A percentile compares a stretch with the other conserved stretches of the same genome.
These are phyloP conservation scores for Glossosoma conforme DNA, from an alignment of 1,140 invertebrate species.

Conservation along the genomic window DNA sequence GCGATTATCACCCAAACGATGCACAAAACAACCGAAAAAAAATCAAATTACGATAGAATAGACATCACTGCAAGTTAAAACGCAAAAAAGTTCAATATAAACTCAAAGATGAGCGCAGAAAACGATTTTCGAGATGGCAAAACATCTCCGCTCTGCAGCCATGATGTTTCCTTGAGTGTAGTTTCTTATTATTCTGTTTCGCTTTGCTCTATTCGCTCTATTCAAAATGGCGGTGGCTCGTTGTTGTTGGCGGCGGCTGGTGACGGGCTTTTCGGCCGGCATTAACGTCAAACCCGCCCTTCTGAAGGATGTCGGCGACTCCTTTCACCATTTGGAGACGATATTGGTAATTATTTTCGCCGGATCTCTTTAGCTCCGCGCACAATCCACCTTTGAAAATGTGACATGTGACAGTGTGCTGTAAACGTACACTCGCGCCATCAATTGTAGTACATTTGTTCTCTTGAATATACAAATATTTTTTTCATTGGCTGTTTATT, in stretches of 20 bases:
- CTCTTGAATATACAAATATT: neutral
- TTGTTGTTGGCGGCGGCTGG: slow-evolving; percentile 47
- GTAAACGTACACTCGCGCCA: slow-evolving; percentile 40
- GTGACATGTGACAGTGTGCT: slow-evolving; percentile 50
- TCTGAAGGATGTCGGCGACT: slow-evolving; percentile 43
- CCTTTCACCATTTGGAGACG: slow-evolving; percentile 38
- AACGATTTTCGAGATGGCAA: slow-evolving; percentile 53
- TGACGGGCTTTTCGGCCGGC: slow-evolving; percentile 45
- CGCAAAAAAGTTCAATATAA: slow-evolving; percentile 53
- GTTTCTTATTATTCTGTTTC: slow-evolving; percentile 34
- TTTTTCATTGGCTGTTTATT: neutral
- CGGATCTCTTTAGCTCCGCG: slow-evolving; percentile 39
- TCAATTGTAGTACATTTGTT: slow-evolving; percentile 32
- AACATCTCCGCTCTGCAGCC: slow-evolving; percentile 51
- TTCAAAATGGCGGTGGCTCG: slow-evolving; percentile 53
- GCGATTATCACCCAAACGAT: slow-evolving; percentile 49
- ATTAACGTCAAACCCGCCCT: slow-evolving; percentile 43
- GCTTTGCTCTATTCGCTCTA: slow-evolving; percentile 49
- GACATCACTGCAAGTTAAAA: slow-evolving; percentile 42
- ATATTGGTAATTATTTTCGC: slow-evolving; percentile 49
- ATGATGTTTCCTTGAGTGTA: slow-evolving; percentile 54
- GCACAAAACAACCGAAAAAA: slow-evolving; percentile 45
- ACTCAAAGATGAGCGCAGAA: slow-evolving; percentile 50
- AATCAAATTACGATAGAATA: slow-evolving; percentile 15
- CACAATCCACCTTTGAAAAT: slow-evolving; percentile 42